Base-by-base conservation (phyloP, 2,888 invertebrate species). In the Dichetophora obliterata region DNA sequence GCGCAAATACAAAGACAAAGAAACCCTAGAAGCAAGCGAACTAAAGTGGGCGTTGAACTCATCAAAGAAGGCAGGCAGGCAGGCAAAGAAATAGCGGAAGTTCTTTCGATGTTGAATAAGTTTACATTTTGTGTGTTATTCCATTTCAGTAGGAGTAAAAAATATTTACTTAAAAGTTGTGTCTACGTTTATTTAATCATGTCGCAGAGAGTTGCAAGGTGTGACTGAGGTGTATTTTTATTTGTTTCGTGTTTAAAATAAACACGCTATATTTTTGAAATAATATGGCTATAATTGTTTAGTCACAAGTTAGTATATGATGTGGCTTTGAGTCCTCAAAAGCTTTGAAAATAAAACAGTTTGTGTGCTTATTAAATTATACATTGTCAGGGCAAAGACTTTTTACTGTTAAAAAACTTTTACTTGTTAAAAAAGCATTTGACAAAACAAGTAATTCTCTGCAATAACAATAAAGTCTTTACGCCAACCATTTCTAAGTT, bases 21-120 rank as follows among this genome's bases (percentile, higher is more conserved):
- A 68, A 27, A 68, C 27, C 68, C 16, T 22, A 24, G 27, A 68
- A 50, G 68, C 68, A 68, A 65, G 50, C 19, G 50, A 68, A 68
- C 68, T 68, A 16, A 22, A 68, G 50, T 24, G 48, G 68, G 48
- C 68, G 50, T 50, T 27, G 50, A 68, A n/a, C 27, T 11, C 24
- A 27, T 59, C 11, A 54, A 31, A 31, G 3, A 61, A 61, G 27
- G 61, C n/a, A 31, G 63, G 0, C 43, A 43, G 43, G 43, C 43
- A 43, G 2, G 16, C 8, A n/a, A 31, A 61, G 11, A 14, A 27
- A 31, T 31, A 31, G 63, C 63, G 27, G 27, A n/a, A 63, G 31
- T n/a, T 5, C 43, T 11, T 43, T 43, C 43, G 43, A 43, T 43
- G 31, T n/a, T 14, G 63, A 43, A 43, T 43, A 37, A 27, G 61